Percentiles rank a stretch among this genome's conserved stretches.
phyloP scores from a whole-genome alignment of 2,888 invertebrate genomes.

The Ctenicera cuprea region DNA sequence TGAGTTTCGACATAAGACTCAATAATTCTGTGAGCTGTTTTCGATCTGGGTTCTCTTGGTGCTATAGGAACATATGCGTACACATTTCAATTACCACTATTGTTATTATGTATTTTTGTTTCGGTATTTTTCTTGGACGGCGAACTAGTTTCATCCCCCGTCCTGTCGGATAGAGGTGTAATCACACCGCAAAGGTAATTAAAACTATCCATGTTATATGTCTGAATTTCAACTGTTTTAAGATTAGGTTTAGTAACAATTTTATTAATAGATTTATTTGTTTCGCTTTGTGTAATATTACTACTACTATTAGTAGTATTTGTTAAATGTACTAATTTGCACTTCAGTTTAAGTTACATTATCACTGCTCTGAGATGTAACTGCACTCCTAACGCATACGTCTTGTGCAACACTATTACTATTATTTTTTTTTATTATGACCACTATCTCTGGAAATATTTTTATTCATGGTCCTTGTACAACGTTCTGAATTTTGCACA shows the following conservation, averaged over 20 bases:
- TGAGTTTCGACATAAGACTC: constrained; percentile 2
- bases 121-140: constrained; percentile 9
- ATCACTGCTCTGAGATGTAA: too few relatives aligned
- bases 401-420: too few relatives aligned
- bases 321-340: too few relatives aligned
- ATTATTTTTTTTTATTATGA: too few relatives aligned
- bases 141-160: constrained; percentile 48
- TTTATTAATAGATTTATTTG: not conserved
- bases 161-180: constrained; percentile 57
- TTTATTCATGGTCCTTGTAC: not conserved
- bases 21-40: not conserved
- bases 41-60: not conserved
- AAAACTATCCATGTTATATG: not conserved
- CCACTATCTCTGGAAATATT: too few relatives aligned
- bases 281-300: not conserved
- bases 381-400: too few relatives aligned
- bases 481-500: not conserved
- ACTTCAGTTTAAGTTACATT: too few relatives aligned
- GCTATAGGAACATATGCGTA: constrained; percentile 8
- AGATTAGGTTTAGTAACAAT: not conserved
- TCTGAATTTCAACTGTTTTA: constrained; percentile 14
- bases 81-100: not conserved
- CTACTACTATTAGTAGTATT: too few relatives aligned
- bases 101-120: not conserved
- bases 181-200: constrained; percentile 50